Evolutionary conservation across 2,888 invertebrate genomes (phyloP).

Genomic region (Thereva nobilitata): DNA sequence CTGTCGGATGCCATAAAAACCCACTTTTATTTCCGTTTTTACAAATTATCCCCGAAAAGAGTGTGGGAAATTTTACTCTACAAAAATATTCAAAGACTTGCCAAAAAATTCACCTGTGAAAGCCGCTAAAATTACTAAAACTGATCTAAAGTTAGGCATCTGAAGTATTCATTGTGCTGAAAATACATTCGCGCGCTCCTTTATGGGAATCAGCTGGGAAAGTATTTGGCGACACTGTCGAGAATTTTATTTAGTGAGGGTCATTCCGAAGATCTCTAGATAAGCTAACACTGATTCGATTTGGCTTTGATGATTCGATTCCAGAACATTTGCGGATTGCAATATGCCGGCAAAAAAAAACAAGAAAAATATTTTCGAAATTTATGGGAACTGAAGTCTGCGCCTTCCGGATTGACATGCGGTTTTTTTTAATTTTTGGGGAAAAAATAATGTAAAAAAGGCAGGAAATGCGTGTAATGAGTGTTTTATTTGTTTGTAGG

Average conservation of each 20-base stretch:
- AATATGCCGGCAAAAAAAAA: too few species aligned
- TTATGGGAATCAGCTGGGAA: background rate
- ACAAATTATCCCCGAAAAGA: conserved; percentile 11
- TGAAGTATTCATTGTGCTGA: conserved; percentile 21
- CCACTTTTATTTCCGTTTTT: conserved; percentile 29
- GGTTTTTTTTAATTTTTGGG: too few species aligned
- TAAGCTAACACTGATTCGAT: conserved; percentile 1
- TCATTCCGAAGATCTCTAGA: background rate
- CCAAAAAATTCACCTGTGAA: conserved; percentile 16
- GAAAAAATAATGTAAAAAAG: too few species aligned
- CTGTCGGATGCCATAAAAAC: background rate
- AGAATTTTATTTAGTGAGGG: conserved; percentile 5
- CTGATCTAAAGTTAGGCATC: conserved; percentile 35
- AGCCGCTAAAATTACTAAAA: conserved; percentile 6
- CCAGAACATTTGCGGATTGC: too few species aligned
- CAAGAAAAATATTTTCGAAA: background rate
- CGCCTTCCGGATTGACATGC: too few species aligned
- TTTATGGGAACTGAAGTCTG: too few species aligned
- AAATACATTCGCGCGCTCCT: background rate
- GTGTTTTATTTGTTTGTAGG: too few species aligned
- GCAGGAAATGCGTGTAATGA: too few species aligned
- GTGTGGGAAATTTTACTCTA: conserved; percentile 34
- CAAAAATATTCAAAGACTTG: conserved; percentile 23
- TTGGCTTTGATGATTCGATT: background rate
- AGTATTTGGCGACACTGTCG: conserved; percentile 24